phyloP scores from a whole-genome alignment of 2,113 vertebrate genomes.

The Noturus placidus region DNA sequence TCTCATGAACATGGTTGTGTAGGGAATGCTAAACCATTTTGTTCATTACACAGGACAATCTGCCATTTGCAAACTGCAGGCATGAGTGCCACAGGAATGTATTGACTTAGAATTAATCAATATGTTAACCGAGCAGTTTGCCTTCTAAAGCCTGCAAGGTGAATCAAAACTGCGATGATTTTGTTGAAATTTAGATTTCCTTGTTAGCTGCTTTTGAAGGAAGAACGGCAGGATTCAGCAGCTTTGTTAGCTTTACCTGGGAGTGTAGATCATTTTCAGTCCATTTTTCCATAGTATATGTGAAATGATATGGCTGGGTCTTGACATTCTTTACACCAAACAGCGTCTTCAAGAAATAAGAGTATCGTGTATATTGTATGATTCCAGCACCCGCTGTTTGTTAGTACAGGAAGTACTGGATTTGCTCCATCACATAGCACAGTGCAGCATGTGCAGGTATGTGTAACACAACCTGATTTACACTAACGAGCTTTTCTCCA shows the following conservation, averaged over 20 bases:
- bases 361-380: neutral
- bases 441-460: neutral
- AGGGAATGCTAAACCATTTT: neutral
- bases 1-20: constrained; percentile 12
- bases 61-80: constrained; percentile 1
- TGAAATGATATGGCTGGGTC: neutral
- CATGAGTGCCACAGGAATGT: constrained; percentile 5
- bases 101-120: neutral
- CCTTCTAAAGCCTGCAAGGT: constrained; percentile 27
- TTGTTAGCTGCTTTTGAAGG: neutral
- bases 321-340: neutral
- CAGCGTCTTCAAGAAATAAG: neutral
- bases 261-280: neutral
- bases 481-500: constrained; percentile 16
- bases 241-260: neutral
- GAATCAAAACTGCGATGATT: neutral
- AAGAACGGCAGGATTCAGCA: neutral
- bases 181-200: neutral
- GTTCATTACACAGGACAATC: neutral
- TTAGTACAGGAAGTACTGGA: neutral
- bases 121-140: constrained; percentile 20
- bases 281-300: neutral
- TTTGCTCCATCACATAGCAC: neutral
- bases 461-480: constrained; percentile 2
- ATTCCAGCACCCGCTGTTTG: neutral